A percentile compares a stretch with the other conserved stretches of the same genome.
Evolutionary conservation across 1,140 invertebrate species (phyloP).

Genomic region (Panulirus ornatus): DNA sequence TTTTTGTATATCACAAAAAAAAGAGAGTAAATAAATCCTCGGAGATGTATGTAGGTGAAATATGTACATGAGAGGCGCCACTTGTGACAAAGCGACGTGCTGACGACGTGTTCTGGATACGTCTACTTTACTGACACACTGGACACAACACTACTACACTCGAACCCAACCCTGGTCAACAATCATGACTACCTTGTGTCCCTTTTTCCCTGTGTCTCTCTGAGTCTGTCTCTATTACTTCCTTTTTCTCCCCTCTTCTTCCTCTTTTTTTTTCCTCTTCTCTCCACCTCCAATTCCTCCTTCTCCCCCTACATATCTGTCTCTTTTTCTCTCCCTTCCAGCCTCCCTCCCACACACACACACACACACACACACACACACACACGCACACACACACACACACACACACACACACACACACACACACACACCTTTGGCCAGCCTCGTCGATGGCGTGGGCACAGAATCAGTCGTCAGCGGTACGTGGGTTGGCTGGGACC

Average conservation of each 20-base stretch:
- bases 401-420: neutral
- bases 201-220: neutral
- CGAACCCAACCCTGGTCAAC: too few species aligned
- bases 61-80: neutral
- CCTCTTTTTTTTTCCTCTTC: neutral
- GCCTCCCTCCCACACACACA: neutral
- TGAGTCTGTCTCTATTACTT: neutral
- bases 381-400: neutral
- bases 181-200: neutral
- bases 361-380: neutral
- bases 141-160: too few species aligned
- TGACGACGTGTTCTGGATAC: neutral
- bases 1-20: neutral
- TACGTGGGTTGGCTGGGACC: neutral
- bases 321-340: neutral
- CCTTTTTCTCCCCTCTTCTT: neutral
- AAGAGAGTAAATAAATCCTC: neutral
- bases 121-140: too few species aligned
- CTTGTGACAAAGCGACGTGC: neutral
- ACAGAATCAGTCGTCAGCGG: constrained; percentile 12
- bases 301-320: constrained; percentile 4
- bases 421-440: neutral
- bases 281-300: neutral
- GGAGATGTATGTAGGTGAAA: neutral
- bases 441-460: neutral